Evolutionary conservation across 1,140 invertebrate genomes (phyloP), one percentile per base, ranked within the genome.

Genomic region (Drosophila carrolli): DNA sequence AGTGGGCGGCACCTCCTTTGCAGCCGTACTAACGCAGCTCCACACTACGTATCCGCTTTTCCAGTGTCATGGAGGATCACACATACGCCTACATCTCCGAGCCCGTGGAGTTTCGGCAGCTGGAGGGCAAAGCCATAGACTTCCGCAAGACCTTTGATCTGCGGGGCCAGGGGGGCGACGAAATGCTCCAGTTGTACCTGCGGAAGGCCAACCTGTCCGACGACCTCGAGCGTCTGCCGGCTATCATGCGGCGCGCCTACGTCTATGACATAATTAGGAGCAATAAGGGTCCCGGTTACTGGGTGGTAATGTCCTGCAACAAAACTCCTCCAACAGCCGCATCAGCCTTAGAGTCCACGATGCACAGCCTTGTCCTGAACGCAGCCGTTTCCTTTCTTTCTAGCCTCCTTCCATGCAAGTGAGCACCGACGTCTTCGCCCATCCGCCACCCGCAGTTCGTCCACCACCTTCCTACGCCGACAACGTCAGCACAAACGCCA

Each of bases 211-310:
- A 91, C 16, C 46, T 86, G 5, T 59, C 74, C 47, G 90, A 90
- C 53, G 75, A 91, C 32, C 75, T 91, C 41, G 72, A 90, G 35
- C 67, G 62, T 7, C 57, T 91, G 47, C 77, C 90, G 50, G 57
- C 85, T 23, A 63, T 90, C 14, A 81, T 86, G 75, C 61, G 90
- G 29, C 81, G 90, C 16, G 74, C 90, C 29, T 91, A 91, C 54
- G 81, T 91, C 23, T 91, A 91, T 58, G 90, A 91, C 75, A 91
- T 91, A 75, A 84, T 91, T 61, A 83, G 86, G 46, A 91, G 90
- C 70, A 72, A 91, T 71, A 91, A 91, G 47, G 50, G 7, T 10
- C 90, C 90, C 10, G 90, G 90, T 51, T 91, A 91, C 62, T 91
- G 90, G 90, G 78, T 91, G 90, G 90, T 91, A 84, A 82, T 80